Evolutionary conservation across 2,113 vertebrate genomes (phyloP).

Genomic region (Solenodon paradoxus): DNA sequence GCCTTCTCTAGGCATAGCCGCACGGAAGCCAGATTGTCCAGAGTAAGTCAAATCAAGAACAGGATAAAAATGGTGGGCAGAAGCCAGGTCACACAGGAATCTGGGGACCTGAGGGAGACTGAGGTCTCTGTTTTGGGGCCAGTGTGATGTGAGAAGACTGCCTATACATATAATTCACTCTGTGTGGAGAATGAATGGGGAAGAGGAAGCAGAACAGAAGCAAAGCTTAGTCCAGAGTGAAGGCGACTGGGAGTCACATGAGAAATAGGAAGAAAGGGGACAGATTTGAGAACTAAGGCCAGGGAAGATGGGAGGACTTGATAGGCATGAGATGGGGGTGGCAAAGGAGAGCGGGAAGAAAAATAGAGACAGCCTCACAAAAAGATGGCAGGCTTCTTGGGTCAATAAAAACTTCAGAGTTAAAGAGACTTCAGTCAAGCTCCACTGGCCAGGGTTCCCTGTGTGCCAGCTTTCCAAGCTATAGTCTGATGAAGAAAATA

Average conservation of each 20-base stretch:
- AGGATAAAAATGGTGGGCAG: neutral
- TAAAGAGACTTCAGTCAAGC: neutral
- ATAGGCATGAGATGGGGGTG: neutral
- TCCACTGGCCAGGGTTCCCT: neutral
- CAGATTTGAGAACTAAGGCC: rapidly evolving
- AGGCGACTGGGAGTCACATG: neutral
- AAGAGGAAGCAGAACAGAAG: neutral
- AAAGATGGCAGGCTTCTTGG: neutral
- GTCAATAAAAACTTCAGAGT: neutral
- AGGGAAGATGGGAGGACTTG: rapidly evolving
- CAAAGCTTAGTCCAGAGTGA: neutral
- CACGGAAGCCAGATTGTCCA: neutral
- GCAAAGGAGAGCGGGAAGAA: neutral
- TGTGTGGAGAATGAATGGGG: neutral
- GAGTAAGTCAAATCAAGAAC: neutral
- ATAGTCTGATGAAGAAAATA: neutral
- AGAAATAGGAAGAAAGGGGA: neutral
- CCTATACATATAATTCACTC: neutral
- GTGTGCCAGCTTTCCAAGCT: neutral
- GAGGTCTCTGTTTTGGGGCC: rapidly evolving
- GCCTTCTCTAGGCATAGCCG: neutral
- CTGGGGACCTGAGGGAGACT: neutral
- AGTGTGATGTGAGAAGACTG: neutral
- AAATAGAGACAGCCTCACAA: neutral
- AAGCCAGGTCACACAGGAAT: neutral